phyloP scores from a whole-genome alignment of 2,797 vertebrate species.

The Micropoecilia bifurca region DNA sequence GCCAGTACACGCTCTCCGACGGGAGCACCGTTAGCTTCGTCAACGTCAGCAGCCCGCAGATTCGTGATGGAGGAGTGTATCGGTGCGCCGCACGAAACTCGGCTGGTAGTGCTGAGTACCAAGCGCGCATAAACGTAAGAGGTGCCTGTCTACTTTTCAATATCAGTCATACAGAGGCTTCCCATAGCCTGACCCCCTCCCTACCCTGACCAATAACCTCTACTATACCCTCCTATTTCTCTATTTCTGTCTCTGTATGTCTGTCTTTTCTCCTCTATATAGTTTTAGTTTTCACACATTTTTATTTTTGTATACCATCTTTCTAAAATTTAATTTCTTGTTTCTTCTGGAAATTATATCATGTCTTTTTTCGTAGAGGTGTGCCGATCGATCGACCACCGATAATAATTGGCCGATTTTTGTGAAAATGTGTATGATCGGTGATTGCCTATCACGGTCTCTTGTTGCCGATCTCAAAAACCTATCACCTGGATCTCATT shows the following conservation, averaged over 20 bases:
- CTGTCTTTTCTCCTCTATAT: slow-evolving; percentile 31
- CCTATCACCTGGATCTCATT: too few relatives aligned
- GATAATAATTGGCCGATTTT: too few relatives aligned
- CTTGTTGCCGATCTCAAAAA: too few relatives aligned
- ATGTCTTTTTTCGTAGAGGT: slow-evolving; percentile 10
- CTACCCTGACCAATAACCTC: slow-evolving; percentile 59
- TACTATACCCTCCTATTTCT: slow-evolving; percentile 52
- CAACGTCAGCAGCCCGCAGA: slow-evolving; percentile 95
- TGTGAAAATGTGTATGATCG: too few relatives aligned
- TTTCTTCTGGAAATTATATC: slow-evolving; percentile 15
- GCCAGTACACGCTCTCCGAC: slow-evolving; percentile 95
- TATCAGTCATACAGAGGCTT: slow-evolving; percentile 94
- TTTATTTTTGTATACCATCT: not conserved
- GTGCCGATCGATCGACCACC: too few relatives aligned
- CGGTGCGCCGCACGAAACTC: slow-evolving; percentile 98
- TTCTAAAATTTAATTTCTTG: slow-evolving; percentile 25
- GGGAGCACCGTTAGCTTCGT: slow-evolving; percentile 97
- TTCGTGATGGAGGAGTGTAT: slow-evolving; percentile 97
- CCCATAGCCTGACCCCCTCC: slow-evolving; percentile 74
- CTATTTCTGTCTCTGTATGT: slow-evolving; percentile 48
- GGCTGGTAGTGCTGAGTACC: slow-evolving; percentile 99
- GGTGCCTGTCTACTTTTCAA: slow-evolving; percentile 99
- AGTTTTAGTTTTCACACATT: slow-evolving; percentile 19
- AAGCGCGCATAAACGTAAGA: slow-evolving; percentile 99
- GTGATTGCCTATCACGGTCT: too few relatives aligned